phyloP scores from a whole-genome alignment of 1,140 invertebrate genomes.

The Ceratitis capitata region DNA sequence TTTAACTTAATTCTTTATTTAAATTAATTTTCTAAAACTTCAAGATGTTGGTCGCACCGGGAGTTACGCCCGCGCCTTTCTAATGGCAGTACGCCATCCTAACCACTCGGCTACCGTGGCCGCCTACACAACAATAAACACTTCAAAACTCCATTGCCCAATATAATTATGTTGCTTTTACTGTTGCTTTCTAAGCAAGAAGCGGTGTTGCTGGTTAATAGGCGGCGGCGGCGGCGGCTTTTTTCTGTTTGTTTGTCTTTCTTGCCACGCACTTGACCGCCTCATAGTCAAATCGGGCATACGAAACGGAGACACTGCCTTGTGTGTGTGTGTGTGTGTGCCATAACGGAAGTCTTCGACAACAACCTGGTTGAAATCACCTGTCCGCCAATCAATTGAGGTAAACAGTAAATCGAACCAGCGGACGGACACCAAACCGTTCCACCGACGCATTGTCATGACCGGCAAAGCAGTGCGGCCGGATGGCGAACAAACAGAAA shows the following conservation, averaged over 20 bases:
- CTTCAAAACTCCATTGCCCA: background rate
- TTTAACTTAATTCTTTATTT: no score
- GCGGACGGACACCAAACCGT: slow-evolving; percentile 2
- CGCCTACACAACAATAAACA: background rate
- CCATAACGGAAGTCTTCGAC: slow-evolving; percentile 14
- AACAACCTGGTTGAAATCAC: slow-evolving; percentile 35
- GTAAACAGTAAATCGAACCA: slow-evolving; percentile 5
- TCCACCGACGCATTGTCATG: background rate
- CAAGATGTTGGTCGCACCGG: no score
- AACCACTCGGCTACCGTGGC: no score
- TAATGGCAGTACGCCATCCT: no score
- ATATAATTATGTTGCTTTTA: slow-evolving; percentile 22
- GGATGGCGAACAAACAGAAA: slow-evolving; percentile 33
- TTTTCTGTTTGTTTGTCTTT: background rate
- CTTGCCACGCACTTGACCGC: background rate
- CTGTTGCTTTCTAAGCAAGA: background rate
- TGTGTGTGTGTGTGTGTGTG: background rate
- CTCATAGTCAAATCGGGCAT: slow-evolving; percentile 8
- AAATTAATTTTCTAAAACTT: no score
- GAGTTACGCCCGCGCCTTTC: no score
- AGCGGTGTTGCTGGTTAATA: background rate
- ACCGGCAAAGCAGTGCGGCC: background rate
- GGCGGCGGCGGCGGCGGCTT: background rate
- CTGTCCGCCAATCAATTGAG: slow-evolving; percentile 14
- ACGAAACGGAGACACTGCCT: no score